Percentiles rank a stretch among this genome's conserved stretches.
phyloP scores from a whole-genome alignment of 2,113 vertebrate species.

The Reinhardtius hippoglossoides region DNA sequence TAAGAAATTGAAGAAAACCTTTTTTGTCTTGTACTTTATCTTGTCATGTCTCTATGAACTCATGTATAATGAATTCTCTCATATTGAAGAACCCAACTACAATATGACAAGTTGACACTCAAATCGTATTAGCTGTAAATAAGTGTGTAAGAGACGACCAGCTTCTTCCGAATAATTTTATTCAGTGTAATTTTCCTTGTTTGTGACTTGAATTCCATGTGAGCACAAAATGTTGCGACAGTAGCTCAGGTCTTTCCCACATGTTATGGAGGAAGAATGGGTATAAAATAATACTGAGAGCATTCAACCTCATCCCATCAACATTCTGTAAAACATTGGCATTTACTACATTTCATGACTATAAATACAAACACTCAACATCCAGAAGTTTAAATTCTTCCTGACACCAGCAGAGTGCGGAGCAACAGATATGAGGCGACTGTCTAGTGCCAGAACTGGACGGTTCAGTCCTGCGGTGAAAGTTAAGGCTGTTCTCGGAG shows the following conservation, averaged over 20 bases:
- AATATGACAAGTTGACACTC: too few relatives aligned
- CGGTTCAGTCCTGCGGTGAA: constrained; percentile 57
- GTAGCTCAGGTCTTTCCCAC: constrained; percentile 40
- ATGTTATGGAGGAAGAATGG: constrained; percentile 64
- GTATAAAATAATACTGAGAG: constrained; percentile 77
- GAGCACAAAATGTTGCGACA: constrained; percentile 69
- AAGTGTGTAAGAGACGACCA: too few relatives aligned
- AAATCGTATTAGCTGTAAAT: too few relatives aligned
- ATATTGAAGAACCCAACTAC: too few relatives aligned
- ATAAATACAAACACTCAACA: constrained; percentile 79
- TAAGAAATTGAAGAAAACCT: neutral
- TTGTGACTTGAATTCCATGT: constrained; percentile 66
- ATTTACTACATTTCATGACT: constrained; percentile 66
- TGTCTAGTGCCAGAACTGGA: constrained; percentile 60
- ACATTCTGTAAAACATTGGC: constrained; percentile 80
- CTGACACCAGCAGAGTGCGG: constrained; percentile 50
- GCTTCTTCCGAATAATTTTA: constrained; percentile 79
- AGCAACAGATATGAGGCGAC: constrained; percentile 42
- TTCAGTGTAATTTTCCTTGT: constrained; percentile 72
- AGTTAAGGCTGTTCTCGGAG: constrained; percentile 79
- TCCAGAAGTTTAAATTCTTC: constrained; percentile 67
- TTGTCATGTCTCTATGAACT: too few relatives aligned
- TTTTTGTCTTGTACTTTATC: too few relatives aligned
- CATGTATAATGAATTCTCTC: too few relatives aligned
- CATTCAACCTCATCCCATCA: constrained; percentile 62